These are phyloP conservation scores for Nephrocerus scutellatus DNA, from an alignment of 2,888 invertebrate species.

Conservation along the genomic window DNA sequence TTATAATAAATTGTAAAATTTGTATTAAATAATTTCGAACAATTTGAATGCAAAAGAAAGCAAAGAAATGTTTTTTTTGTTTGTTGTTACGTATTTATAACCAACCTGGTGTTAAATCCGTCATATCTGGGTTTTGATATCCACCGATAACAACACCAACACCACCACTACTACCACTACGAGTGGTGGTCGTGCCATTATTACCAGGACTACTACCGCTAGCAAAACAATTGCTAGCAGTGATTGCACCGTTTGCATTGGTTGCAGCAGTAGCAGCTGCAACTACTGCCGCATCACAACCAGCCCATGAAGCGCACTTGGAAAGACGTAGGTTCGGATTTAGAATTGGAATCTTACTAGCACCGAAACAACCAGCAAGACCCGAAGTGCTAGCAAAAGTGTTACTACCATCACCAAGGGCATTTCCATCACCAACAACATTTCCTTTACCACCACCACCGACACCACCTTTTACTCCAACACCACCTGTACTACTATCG, in stretches of 20 bases:
- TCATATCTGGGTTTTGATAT: constrained; percentile 41
- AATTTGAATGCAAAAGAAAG: neutral
- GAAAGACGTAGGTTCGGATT: constrained; percentile 55
- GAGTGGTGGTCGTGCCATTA: constrained; percentile 17
- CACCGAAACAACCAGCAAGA: too few relatives aligned
- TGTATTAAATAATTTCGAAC: neutral
- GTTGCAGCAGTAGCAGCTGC: constrained; percentile 36
- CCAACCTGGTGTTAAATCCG: constrained; percentile 55
- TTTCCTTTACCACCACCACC: constrained; percentile 1
- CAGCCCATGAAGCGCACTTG: constrained; percentile 67
- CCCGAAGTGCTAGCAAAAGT: too few relatives aligned
- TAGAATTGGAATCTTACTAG: constrained; percentile 60
- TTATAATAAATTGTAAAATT: too few relatives aligned
- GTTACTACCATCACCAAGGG: too few relatives aligned
- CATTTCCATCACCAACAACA: neutral
- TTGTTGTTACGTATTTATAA: constrained; percentile 13
- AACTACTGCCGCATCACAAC: constrained; percentile 45
- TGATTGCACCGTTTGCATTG: constrained; percentile 4
- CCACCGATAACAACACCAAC: constrained; percentile 32
- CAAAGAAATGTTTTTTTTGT: neutral
- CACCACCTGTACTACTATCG: constrained; percentile 11
- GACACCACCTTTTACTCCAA: constrained; percentile 12
- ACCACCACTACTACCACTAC: constrained; percentile 27
- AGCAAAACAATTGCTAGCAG: neutral
- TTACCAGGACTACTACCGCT: constrained; percentile 6